Percentiles rank a stretch among this genome's conserved stretches.
phyloP scores from a whole-genome alignment of 2,888 invertebrate genomes.

The Eilema griseolum region DNA sequence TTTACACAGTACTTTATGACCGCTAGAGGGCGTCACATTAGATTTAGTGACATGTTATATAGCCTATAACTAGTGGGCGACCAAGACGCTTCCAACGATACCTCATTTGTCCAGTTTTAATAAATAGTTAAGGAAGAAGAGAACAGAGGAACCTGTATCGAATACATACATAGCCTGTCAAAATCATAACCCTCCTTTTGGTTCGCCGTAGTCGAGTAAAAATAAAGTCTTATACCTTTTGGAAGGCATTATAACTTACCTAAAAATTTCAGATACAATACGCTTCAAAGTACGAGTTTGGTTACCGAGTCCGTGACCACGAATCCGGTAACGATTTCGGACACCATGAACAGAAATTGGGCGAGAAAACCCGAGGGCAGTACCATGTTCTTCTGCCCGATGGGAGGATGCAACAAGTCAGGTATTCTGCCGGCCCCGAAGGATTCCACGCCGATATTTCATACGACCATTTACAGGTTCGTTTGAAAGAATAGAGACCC shows the following conservation, averaged over 20 bases:
- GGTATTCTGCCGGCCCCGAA: conserved; percentile 91
- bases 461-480: conserved; percentile 78
- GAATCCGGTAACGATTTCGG: conserved; percentile 92
- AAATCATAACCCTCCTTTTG: too few relatives aligned
- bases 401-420: conserved; percentile 92
- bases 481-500: conserved; percentile 17
- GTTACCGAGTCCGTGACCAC: conserved; percentile 91
- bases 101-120: too few relatives aligned
- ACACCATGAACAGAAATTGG: conserved; percentile 90
- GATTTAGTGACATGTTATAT: too few relatives aligned
- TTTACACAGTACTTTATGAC: too few relatives aligned
- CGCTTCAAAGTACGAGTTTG: conserved; percentile 89
- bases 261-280: conserved; percentile 84
- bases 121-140: too few relatives aligned
- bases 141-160: too few relatives aligned
- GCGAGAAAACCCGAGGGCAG: conserved; percentile 89
- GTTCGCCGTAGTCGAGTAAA: too few relatives aligned
- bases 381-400: conserved; percentile 93
- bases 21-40: too few relatives aligned
- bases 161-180: too few relatives aligned
- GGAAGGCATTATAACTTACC: neutral
- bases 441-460: conserved; percentile 93
- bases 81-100: too few relatives aligned
- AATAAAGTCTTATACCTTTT: neutral
- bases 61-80: too few relatives aligned